Conservation (phyloP, 2,888 invertebrate species). For the Hypomecis punctinalis region DNA sequence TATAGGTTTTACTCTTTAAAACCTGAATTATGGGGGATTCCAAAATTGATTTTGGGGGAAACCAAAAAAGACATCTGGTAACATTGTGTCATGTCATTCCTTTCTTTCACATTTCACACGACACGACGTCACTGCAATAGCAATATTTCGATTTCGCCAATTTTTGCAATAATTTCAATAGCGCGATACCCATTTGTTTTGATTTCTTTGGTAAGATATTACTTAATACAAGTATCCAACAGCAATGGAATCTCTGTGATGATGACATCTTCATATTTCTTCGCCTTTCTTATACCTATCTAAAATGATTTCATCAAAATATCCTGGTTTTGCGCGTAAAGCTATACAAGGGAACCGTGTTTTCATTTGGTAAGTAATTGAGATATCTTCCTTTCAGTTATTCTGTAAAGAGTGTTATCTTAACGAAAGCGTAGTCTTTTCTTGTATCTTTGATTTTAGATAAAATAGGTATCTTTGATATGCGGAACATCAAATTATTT, state of each 20-base stretch:
- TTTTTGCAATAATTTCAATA: conserved; percentile 1
- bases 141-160: neutral
- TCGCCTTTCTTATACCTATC: conserved; percentile 7
- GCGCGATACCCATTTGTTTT: too few relatives aligned
- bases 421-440: neutral
- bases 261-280: conserved; percentile 20
- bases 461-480: conserved; percentile 3
- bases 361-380: conserved; percentile 53
- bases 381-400: neutral
- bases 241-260: conserved; percentile 34
- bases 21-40: too few relatives aligned
- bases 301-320: conserved; percentile 61
- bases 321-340: conserved; percentile 43
- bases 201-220: too few relatives aligned
- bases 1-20: too few relatives aligned
- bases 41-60: too few relatives aligned
- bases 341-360: conserved; percentile 51
- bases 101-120: too few relatives aligned
- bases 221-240: neutral
- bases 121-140: too few relatives aligned
- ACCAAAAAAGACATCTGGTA: too few relatives aligned
- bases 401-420: neutral
- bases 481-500: conserved; percentile 18
- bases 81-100: too few relatives aligned
- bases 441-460: neutral